Conservation (phyloP, 2,113 vertebrate genomes). For the Mus spicilegus region DNA sequence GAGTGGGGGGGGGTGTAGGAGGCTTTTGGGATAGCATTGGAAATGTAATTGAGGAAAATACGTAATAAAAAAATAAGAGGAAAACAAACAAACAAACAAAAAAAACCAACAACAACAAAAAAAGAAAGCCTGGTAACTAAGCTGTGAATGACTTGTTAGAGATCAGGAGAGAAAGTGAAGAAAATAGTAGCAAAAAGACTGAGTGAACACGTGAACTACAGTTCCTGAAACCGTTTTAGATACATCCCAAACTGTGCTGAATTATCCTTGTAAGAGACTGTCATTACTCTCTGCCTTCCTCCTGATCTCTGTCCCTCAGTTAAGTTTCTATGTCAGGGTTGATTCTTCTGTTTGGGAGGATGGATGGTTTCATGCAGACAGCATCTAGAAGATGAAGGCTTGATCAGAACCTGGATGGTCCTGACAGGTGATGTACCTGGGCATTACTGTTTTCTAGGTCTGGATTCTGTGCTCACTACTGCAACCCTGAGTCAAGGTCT, state of each 20-base stretch:
- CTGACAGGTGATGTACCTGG: accelerated
- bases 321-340: background rate
- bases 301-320: background rate
- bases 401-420: background rate
- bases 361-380: background rate
- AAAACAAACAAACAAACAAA: no score
- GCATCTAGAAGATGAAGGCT: background rate
- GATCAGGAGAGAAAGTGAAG: background rate
- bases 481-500: no score
- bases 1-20: no score
- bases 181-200: background rate
- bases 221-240: background rate
- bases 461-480: background rate
- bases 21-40: no score
- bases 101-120: no score
- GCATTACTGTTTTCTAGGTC: background rate
- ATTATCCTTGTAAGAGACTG: background rate
- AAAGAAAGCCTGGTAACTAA: background rate
- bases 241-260: background rate
- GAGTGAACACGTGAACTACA: background rate
- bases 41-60: no score
- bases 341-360: background rate
- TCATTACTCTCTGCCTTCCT: background rate
- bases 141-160: background rate
- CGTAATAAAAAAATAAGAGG: no score